Evolutionary conservation across 2,888 invertebrate species (phyloP), one percentile per base, ranked within the genome.

Genomic region (Drosophila lacicola): DNA sequence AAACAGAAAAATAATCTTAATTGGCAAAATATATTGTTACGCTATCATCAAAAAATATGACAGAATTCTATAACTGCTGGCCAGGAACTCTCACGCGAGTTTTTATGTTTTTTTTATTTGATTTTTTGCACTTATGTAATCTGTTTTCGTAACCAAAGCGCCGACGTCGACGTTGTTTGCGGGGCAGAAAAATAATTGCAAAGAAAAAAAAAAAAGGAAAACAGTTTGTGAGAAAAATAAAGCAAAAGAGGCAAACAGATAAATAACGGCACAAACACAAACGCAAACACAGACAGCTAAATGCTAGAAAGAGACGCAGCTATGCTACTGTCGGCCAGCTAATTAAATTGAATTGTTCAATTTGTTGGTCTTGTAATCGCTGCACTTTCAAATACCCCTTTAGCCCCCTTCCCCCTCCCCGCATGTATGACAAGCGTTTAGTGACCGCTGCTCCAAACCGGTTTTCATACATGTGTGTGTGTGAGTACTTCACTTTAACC

Each of bases 91-190:
- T 69, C 74, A 78, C 58, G 76, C 79, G 62, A 78, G 42, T 76
- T 70, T 36, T 49, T 49, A 37, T 47, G 53, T 42, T 14, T 50
- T 51, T n/a, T 54, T 42, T 47, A 36, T 8, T 8, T 29, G 1
- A 8, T 62, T 75, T 76, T 78, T 70, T 79, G 68, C 78, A 67
- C 78, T 87, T 87, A 87, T 88, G 89, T 88, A 87, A 87, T 88
- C 67, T 58, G 82, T 89, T 87, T 87, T 87, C 86, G 88, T 87
- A 87, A 87, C 89, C 58, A 75, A 79, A 56, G 73, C 85, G 70
- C 68, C 64, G 67, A 76, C 72, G 79, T 58, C 61, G 67, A 57
- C 62, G 70, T 53, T 50, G 62, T 50, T 69, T 49, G 62, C 36
- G 64, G 51, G 42, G 36, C 55, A 46, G 37, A 57, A 44, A 67